Evolutionary conservation across 92 coral and sea anemone genomes (phyloP).

Genomic region (Porites divaricata): DNA sequence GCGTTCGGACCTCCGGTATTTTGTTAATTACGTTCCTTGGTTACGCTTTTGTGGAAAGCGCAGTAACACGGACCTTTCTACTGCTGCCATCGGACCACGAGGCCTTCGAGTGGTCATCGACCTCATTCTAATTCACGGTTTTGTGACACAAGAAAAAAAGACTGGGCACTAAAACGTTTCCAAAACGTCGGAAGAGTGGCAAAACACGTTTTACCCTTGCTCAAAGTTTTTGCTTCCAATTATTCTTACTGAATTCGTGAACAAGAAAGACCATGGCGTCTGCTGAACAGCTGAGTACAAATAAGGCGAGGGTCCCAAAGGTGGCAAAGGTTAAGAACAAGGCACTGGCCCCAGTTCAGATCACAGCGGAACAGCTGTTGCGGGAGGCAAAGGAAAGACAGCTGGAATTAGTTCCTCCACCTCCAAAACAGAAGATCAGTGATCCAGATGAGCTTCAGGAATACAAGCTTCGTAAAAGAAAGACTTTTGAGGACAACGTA

Average conservation of each 20-base stretch:
- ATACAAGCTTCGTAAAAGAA: conserved; percentile 96
- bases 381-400: conserved; percentile 98
- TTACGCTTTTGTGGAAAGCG: too few species aligned
- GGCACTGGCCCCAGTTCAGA: conserved; percentile 97
- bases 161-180: conserved; percentile 38
- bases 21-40: too few species aligned
- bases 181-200: conserved; percentile 36
- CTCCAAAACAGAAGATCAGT: conserved; percentile 97
- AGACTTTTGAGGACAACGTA: conserved; percentile 96
- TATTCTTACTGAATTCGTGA: neutral
- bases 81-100: too few species aligned
- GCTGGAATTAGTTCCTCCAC: conserved; percentile 91
- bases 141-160: neutral
- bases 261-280: conserved; percentile 51
- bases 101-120: too few species aligned
- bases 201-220: neutral
- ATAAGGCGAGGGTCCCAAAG: conserved; percentile 86
- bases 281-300: conserved; percentile 60
- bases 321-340: conserved; percentile 99
- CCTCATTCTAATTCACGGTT: too few species aligned
- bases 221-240: neutral
- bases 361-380: conserved; percentile 97
- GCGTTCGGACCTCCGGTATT: conserved; percentile 46
- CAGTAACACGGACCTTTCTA: too few species aligned
- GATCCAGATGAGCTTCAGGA: conserved; percentile 99